Base-by-base conservation (phyloP, 1,140 invertebrate species). In the Tyrophagus putrescentiae region DNA sequence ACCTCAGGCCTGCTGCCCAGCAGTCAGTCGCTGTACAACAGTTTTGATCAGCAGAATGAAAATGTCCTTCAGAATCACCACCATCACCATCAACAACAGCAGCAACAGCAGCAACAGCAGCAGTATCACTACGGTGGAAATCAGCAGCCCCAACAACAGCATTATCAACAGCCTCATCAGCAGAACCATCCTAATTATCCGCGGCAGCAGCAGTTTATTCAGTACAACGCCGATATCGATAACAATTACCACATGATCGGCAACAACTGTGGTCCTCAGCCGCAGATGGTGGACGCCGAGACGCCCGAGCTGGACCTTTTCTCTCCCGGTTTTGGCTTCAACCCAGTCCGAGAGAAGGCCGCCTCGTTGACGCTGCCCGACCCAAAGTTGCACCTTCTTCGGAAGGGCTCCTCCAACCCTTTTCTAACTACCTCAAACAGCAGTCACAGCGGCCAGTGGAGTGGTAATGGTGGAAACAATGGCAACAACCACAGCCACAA, bases 311-410 rank as follows among this genome's bases (percentile, higher is more conserved):
- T 48, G 18, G 45, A 48, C 31, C 7, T 48, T 29, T 48, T 48
- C 18, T 48, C 52, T 9, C 3, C n/a, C 9, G 57, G 23, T n/a
- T n/a, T n/a, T n/a, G 57, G 23, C 11, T 59, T 59, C 25, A 44
- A 25, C 16, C 57, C 57, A 4, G 25, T 28, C 4, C 57, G 57
- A 32, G 57, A 59, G 50, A 59, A 59, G 23, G 57, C 57, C 21
- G n/a, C 57, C 11, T 59, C 57, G 21, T 45, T 59, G 16, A 57
- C 56, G 29, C 32, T 57, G 23, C 57, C 39, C 1, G 57, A 59
- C 16, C n/a, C 39, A 18, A 42, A 59, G 32, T 44, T 44, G 25
- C 27, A 54, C n/a, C 39, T 54, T 54, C 25, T 54, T 11, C 52
- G 52, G 21, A 54, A 54, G 25, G 52, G 52, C 25, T 54, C 52